phyloP scores from a whole-genome alignment of 1,140 invertebrate species.

The Atta colombica region DNA sequence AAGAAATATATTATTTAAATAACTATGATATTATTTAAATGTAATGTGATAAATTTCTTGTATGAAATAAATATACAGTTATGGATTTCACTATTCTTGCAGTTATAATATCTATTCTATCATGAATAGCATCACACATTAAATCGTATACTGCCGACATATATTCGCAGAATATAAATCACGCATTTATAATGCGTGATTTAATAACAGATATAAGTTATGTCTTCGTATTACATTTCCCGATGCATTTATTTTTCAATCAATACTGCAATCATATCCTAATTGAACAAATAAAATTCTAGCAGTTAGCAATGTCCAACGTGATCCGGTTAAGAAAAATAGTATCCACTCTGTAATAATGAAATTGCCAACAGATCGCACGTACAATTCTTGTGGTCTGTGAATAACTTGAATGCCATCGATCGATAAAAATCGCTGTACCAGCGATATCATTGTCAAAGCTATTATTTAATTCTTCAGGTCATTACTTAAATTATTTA shows the following conservation, averaged over 20 bases:
- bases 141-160: neutral
- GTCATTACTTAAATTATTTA: constrained; percentile 29
- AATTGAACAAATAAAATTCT: constrained; percentile 43
- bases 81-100: neutral
- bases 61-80: neutral
- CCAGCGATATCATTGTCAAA: neutral
- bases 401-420: constrained; percentile 45
- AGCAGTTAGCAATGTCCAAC: constrained; percentile 4
- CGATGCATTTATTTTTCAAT: constrained; percentile 2
- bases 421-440: constrained; percentile 46
- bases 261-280: constrained; percentile 31
- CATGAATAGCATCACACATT: neutral
- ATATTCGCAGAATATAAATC: constrained; percentile 12
- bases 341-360: constrained; percentile 45
- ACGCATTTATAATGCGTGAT: neutral
- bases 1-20: neutral
- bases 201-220: neutral
- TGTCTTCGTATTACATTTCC: neutral
- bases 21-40: neutral
- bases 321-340: constrained; percentile 4
- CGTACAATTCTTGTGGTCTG: neutral
- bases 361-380: constrained; percentile 30
- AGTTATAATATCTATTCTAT: neutral
- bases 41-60: neutral
- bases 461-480: constrained; percentile 36